Evolutionary conservation across 2,888 invertebrate genomes (phyloP).

Genomic region (Linnaemya tessellans): DNA sequence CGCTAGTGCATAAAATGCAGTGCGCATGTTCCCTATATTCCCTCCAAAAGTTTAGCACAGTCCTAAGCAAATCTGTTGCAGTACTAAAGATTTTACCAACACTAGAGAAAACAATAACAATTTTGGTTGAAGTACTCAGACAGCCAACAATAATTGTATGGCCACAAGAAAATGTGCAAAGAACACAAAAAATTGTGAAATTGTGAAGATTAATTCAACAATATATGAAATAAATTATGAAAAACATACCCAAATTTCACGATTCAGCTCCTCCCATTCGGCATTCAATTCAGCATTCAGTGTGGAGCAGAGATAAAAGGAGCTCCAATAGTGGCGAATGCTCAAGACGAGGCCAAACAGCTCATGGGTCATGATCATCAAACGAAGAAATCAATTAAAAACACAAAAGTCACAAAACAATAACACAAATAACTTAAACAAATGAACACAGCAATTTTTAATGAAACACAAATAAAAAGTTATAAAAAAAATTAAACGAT

Average conservation of each 20-base stretch:
- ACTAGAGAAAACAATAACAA: constrained; percentile 21
- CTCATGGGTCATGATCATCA: too few relatives aligned
- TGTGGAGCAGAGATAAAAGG: too few relatives aligned
- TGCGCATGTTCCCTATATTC: not conserved
- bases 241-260: constrained; percentile 81
- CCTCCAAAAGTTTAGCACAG: constrained; percentile 13
- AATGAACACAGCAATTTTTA: constrained; percentile 16
- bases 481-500: constrained; percentile 30
- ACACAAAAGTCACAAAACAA: not conserved
- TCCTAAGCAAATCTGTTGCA: not conserved
- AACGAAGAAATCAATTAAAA: too few relatives aligned
- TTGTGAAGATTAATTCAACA: not conserved
- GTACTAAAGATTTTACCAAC: not conserved
- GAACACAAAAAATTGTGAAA: not conserved
- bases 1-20: not conserved
- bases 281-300: too few relatives aligned
- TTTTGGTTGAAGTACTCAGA: constrained; percentile 1
- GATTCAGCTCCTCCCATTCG: too few relatives aligned
- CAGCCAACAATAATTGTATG: not conserved
- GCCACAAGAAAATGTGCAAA: constrained; percentile 8
- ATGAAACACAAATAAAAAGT: constrained; percentile 67
- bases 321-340: constrained; percentile 70
- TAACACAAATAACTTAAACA: constrained; percentile 13
- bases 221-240: constrained; percentile 23
- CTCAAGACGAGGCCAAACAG: constrained; percentile 68